Evolutionary conservation across 2,113 vertebrate species (phyloP).

Genomic region (Rhipidura dahli): DNA sequence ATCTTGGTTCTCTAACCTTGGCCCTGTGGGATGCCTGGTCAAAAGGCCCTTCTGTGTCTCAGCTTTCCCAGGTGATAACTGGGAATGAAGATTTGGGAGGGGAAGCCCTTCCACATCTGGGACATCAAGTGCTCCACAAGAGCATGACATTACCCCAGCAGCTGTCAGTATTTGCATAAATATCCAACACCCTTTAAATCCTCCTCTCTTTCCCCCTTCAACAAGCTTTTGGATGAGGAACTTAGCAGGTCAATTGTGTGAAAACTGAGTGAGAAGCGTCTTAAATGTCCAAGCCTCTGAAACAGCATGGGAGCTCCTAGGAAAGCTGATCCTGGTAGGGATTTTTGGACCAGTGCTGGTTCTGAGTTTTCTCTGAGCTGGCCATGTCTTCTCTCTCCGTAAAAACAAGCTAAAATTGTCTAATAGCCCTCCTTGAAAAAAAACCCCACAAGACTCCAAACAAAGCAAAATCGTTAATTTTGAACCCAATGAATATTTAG

Average conservation of each 20-base stretch:
- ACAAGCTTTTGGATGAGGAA: background rate
- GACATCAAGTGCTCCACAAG: background rate
- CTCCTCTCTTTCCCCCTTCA: background rate
- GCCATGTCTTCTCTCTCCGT: background rate
- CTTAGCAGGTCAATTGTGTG: background rate
- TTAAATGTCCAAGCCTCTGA: background rate
- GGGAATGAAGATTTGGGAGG: background rate
- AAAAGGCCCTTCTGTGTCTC: background rate
- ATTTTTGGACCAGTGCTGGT: slow-evolving; percentile 63
- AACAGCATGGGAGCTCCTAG: background rate
- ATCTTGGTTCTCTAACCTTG: background rate
- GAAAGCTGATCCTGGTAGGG: background rate
- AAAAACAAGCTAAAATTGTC: background rate
- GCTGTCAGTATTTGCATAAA: background rate
- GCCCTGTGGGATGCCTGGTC: background rate
- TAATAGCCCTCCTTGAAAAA: background rate
- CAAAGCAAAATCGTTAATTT: background rate
- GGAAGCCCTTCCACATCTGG: background rate
- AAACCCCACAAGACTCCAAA: background rate
- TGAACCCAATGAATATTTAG: background rate
- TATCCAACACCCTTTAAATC: background rate
- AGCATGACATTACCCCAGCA: background rate
- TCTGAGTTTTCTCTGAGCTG: slow-evolving; percentile 6
- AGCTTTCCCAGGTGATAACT: background rate
- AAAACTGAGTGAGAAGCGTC: background rate